Percentiles rank a stretch among this genome's conserved stretches.
These are phyloP conservation scores for Heteropelma amictum DNA, from an alignment of 2,888 invertebrate genomes.

Conservation along the genomic window DNA sequence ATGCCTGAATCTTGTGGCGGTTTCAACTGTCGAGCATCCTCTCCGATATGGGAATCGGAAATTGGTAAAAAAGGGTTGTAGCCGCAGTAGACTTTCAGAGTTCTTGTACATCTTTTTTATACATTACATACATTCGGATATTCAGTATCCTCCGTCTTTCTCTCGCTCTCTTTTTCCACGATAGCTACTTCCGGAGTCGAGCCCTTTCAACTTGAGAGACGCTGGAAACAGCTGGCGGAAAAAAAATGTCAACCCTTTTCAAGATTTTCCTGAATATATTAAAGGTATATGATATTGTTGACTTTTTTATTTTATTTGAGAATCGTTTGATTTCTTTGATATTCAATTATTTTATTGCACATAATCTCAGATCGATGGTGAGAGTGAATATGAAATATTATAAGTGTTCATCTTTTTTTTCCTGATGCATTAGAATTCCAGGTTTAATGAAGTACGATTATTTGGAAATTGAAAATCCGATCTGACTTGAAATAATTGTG, in stretches of 20 bases:
- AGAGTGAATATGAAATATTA: too few species aligned
- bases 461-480: too few species aligned
- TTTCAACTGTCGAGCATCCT: conserved; percentile 16
- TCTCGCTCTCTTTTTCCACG: neutral
- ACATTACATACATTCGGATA: neutral
- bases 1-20: conserved; percentile 29
- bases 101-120: neutral
- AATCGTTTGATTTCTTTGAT: too few species aligned
- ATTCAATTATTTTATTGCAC: too few species aligned
- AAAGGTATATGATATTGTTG: too few species aligned
- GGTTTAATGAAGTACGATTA: too few species aligned
- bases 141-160: neutral
- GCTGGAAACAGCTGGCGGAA: conserved; percentile 51
- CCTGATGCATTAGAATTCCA: too few species aligned
- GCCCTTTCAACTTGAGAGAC: conserved; percentile 15
- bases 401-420: too few species aligned
- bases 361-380: too few species aligned
- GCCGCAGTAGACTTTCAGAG: conserved; percentile 16
- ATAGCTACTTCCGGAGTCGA: conserved; percentile 22
- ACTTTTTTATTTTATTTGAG: too few species aligned
- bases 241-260: conserved; percentile 1
- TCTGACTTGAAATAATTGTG: too few species aligned
- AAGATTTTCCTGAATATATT: neutral
- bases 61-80: conserved; percentile 45
- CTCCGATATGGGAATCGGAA: conserved; percentile 25